A percentile compares a stretch with the other conserved stretches of the same genome.
phyloP scores from a whole-genome alignment of 2,113 vertebrate species.

The Carassius carassius region DNA sequence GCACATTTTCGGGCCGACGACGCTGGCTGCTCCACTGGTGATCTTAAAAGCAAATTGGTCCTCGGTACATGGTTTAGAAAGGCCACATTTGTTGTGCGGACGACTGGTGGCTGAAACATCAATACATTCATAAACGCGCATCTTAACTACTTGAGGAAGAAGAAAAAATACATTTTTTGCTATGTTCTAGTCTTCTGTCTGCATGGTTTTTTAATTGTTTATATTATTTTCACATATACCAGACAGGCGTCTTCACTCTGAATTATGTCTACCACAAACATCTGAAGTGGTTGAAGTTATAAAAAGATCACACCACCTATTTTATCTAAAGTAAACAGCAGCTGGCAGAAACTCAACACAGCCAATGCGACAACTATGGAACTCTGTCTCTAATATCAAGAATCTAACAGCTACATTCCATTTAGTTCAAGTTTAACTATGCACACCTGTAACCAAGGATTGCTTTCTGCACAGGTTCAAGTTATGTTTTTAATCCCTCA shows the following conservation, averaged over 20 bases:
- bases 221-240: background rate
- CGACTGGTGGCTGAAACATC: slow-evolving; percentile 78
- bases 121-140: background rate
- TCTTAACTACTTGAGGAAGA: background rate
- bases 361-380: background rate
- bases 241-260: background rate
- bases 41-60: slow-evolving; percentile 95
- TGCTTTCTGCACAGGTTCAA: background rate
- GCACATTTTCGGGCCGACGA: slow-evolving; percentile 94
- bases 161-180: background rate
- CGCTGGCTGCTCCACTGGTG: slow-evolving; percentile 92
- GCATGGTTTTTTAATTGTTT: background rate
- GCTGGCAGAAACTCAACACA: background rate
- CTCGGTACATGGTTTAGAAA: slow-evolving; percentile 87
- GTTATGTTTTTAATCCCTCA: background rate
- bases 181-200: background rate
- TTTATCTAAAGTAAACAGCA: background rate
- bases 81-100: slow-evolving; percentile 83
- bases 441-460: background rate
- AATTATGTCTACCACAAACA: background rate
- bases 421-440: background rate
- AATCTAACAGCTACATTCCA: background rate
- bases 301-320: background rate
- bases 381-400: background rate
- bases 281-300: background rate